A percentile compares a stretch with the other conserved stretches of the same genome.
Evolutionary conservation across 2,113 vertebrate species (phyloP).

Genomic region (Gadus macrocephalus): DNA sequence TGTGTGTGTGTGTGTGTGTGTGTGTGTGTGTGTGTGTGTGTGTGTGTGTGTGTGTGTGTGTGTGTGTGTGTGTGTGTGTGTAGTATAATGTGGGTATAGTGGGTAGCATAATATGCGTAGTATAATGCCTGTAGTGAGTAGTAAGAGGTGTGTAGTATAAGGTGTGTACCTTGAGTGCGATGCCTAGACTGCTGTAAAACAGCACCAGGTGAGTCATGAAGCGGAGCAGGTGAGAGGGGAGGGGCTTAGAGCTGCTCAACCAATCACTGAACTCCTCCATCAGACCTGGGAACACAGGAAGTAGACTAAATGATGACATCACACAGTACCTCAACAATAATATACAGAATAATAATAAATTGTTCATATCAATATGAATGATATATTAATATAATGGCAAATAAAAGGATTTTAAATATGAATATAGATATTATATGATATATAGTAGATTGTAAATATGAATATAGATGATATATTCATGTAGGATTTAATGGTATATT

Average conservation of each 20-base stretch:
- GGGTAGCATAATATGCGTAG: background rate
- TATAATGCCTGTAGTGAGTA: background rate
- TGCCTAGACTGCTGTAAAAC: slow-evolving; percentile 87
- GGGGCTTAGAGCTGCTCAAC: slow-evolving; percentile 76
- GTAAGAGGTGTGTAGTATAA: slow-evolving; percentile 17
- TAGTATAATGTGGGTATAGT: background rate
- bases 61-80: background rate
- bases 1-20: no score
- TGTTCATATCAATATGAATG: no score
- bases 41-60: slow-evolving; percentile 18
- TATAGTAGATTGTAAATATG: no score
- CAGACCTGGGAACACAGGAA: slow-evolving; percentile 72
- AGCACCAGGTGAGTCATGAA: slow-evolving; percentile 93
- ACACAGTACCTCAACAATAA: no score
- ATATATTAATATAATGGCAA: no score
- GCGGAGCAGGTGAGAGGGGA: slow-evolving; percentile 88
- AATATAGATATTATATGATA: no score
- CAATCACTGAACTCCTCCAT: slow-evolving; percentile 90
- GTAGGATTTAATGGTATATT: no score
- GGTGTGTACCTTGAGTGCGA: slow-evolving; percentile 84
- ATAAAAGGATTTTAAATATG: no score
- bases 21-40: background rate
- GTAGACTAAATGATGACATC: background rate
- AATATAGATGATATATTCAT: no score
- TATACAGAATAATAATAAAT: no score